Evolutionary conservation across 2,113 vertebrate genomes (phyloP).

Genomic region (Entelurus aequoreus): DNA sequence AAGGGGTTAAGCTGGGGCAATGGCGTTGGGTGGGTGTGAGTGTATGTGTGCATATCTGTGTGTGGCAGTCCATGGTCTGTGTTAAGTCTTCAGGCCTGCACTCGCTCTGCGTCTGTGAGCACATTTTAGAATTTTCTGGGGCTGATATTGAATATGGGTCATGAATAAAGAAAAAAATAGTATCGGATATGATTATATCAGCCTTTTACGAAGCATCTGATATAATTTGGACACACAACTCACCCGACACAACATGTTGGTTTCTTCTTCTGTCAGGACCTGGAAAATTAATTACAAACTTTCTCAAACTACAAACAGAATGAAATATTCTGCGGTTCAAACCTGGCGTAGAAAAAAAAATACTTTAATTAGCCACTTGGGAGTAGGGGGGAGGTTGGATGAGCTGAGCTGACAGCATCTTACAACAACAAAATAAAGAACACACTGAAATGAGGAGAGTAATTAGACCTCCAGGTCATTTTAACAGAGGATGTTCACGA

Average conservation of each 20-base stretch:
- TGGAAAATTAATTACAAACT: not conserved
- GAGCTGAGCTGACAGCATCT: conserved; percentile 1
- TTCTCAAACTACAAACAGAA: conserved; percentile 9
- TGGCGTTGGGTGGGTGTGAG: too few relatives aligned
- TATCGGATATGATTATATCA: too few relatives aligned
- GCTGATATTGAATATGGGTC: too few relatives aligned
- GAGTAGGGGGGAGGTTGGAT: not conserved
- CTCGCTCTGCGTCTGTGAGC: too few relatives aligned
- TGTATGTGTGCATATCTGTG: too few relatives aligned
- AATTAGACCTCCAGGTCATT: conserved; percentile 17
- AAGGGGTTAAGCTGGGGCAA: too few relatives aligned
- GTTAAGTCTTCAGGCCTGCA: too few relatives aligned
- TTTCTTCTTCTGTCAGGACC: conserved; percentile 1
- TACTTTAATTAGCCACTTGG: conserved; percentile 17
- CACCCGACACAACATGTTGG: not conserved
- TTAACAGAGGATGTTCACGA: not conserved
- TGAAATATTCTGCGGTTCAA: conserved; percentile 10
- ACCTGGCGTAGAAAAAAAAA: not conserved
- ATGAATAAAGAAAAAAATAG: too few relatives aligned
- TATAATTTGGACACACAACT: too few relatives aligned
- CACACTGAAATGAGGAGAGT: not conserved
- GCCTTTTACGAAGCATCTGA: too few relatives aligned
- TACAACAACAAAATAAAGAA: not conserved
- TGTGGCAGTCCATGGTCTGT: too few relatives aligned
- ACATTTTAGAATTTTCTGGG: too few relatives aligned